Evolutionary conservation across 1,140 invertebrate species (phyloP), one percentile per base, ranked within the genome.

Genomic region (Lerema accius): DNA sequence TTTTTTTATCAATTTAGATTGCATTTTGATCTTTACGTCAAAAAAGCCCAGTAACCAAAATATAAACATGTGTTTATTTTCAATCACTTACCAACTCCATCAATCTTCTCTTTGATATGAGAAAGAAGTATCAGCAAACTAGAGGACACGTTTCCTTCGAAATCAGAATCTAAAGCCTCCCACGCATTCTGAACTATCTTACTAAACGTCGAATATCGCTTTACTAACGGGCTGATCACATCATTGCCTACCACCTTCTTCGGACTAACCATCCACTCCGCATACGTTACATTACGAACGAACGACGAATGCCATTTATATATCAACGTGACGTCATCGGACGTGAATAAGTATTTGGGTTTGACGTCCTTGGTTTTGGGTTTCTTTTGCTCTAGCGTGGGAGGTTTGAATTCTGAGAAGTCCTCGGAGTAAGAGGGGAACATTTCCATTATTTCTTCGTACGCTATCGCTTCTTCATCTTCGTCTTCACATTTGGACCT

Each of bases 381-480:
- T 66, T 74, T 81, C 42, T 78, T 86, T 55, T 89, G 80, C 67
- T 91, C 86, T 16, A 91, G 55, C 0, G 81, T 75, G 4, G 78
- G 67, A 1, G 83, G 82, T 77, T 91, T 92, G 60, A 94, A 92
- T 65, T 95, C 94, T 0, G 86, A 84, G 80, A 95, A 96, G 79
- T 96, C 95, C 35, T 96, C 93, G 1, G 94, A 90, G 77, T 94
- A 95, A 0, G 94, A 94, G 0, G 97, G 97, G 73, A 98, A 99
- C 63, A 95, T 91, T 76, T 94, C 84, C 50, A 91, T 87, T 6
- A 98, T 93, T 74, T 97, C 96, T 16, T 92, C 78, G 39, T 94
- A 88, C 0, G 94, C 93, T 60, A 94, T 92, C 65, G 96, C 94
- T 40, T 98, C 96, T 65, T 98, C 96, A 4, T 94, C 93, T 77